Base-by-base conservation (phyloP, 2,797 vertebrate species). In the Gobio occitaniae region DNA sequence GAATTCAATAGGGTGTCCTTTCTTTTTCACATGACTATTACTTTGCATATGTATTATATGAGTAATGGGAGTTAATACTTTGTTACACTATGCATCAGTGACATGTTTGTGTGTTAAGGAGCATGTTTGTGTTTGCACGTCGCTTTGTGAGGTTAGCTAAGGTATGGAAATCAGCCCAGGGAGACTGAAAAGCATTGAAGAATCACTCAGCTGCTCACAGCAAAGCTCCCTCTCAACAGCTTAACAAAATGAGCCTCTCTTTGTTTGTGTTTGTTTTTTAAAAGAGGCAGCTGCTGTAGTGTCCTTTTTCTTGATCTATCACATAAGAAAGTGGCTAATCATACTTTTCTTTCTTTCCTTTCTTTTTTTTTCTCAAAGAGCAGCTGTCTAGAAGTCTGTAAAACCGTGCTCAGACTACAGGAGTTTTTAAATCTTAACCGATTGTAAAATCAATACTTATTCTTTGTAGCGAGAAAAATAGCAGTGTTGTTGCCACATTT, bases 261-360 rank as follows among this genome's bases (percentile, higher is more conserved):
- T 80, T 87, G 75, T 87, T 83, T 90, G 78, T 87, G 50, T 41
- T 83, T 70, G 69, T 76, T 87, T 83, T 25, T 13, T 44, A 71
- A 63, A 65, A 84, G 72, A 74, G 78, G 80, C 78, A 29, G 71
- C 79, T 86, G 63, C 79, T 29, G n/a, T 50, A 56, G 29, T 65
- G 71, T 84, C 29, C 66, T 76, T 85, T 75, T 69, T 69, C 75
- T 8, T 21, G 11, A 83, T 29, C 77, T 44, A 76, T 75, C 59
- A 63, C 44, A 44, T 68, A 80, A 41, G 50, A 19, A 12, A 59
- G 70, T n/a, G 77, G 76, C 61, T 85, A 29, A 61, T 61, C 69
- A 61, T 63, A 29, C 8, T n/a, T 63, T 79, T 78, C 54, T 6
- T 41, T 32, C 32, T 32, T 80, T 9, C 36, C 36, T 36, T 2